Evolutionary conservation across 2,113 vertebrate species (phyloP).

Genomic region (Gulo gulo): DNA sequence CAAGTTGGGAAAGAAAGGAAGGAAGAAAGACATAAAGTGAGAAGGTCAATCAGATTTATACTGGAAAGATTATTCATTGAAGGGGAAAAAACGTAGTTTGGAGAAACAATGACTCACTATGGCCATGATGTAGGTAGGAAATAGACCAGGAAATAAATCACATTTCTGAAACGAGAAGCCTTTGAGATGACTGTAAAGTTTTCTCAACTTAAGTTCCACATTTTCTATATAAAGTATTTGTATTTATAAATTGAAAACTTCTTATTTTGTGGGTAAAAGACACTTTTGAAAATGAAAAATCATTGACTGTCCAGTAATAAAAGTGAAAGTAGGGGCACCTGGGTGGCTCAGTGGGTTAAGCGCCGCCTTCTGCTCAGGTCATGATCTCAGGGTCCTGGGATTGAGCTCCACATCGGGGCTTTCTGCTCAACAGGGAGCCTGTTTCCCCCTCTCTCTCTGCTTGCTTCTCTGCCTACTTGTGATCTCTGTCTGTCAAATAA

Average conservation of each 20-base stretch:
- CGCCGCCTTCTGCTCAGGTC: too few species aligned
- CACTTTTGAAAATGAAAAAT: slow-evolving; percentile 29
- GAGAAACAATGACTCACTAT: slow-evolving; percentile 56
- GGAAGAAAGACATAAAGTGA: slow-evolving; percentile 50
- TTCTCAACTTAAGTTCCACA: neutral
- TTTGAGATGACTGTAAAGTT: neutral
- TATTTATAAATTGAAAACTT: slow-evolving; percentile 5
- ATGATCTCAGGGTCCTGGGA: too few species aligned
- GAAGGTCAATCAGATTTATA: slow-evolving; percentile 51
- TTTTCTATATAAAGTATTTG: neutral
- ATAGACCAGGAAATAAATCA: slow-evolving; percentile 32
- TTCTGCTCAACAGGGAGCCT: too few species aligned
- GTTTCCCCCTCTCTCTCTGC: too few species aligned
- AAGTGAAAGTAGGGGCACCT: neutral
- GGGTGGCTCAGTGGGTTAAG: too few species aligned
- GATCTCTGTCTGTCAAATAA: too few species aligned
- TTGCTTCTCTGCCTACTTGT: too few species aligned
- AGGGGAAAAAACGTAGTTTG: neutral
- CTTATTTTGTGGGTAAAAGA: neutral
- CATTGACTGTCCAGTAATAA: neutral
- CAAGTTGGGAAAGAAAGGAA: slow-evolving; percentile 34
- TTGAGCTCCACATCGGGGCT: too few species aligned
- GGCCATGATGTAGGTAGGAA: slow-evolving; percentile 43
- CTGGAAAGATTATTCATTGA: slow-evolving; percentile 41
- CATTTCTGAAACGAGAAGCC: neutral